Conservation (phyloP, 1,140 invertebrate genomes). For the Zaprionus inermis region DNA sequence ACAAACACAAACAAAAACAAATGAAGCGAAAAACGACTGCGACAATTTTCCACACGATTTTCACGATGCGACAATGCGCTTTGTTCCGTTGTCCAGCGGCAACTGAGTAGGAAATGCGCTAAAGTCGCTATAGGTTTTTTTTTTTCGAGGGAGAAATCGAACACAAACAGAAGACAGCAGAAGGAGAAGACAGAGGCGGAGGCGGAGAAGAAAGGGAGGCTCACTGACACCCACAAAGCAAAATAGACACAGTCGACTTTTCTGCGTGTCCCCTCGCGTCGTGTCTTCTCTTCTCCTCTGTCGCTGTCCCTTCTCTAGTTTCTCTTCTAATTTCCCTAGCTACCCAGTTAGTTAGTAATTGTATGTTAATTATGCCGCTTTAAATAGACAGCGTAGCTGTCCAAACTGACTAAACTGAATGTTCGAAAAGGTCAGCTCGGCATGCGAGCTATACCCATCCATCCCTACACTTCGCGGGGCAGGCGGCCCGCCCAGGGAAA, state of each 20-base stretch:
- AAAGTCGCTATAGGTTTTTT: conserved; percentile 51
- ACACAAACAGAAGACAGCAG: neutral
- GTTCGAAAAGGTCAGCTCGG: conserved; percentile 24
- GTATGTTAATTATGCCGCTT: conserved; percentile 72
- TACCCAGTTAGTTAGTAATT: conserved; percentile 53
- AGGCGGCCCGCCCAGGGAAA: conserved; percentile 30
- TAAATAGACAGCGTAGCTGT: conserved; percentile 48
- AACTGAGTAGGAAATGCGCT: conserved; percentile 68
- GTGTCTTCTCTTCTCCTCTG: too few relatives aligned
- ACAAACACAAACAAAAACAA: conserved; percentile 5
- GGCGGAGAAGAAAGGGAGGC: conserved; percentile 1
- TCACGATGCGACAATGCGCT: conserved; percentile 40
- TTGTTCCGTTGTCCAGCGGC: conserved; percentile 63
- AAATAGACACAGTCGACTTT: conserved; percentile 1
- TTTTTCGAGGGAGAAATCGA: neutral
- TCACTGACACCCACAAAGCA: neutral
- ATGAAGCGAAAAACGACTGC: conserved; percentile 5
- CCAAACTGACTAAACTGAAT: conserved; percentile 26
- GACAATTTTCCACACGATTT: conserved; percentile 7
- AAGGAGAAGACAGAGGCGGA: neutral
- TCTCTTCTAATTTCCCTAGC: conserved; percentile 20
- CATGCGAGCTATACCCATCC: conserved; percentile 1
- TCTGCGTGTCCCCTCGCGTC: neutral
- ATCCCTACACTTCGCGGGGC: neutral
- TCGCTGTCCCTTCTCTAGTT: neutral